A percentile compares a stretch with the other conserved stretches of the same genome.
These are phyloP conservation scores for Astropecten irregularis DNA, from an alignment of 53 echinoderm and acorn worm species.

Conservation along the genomic window DNA sequence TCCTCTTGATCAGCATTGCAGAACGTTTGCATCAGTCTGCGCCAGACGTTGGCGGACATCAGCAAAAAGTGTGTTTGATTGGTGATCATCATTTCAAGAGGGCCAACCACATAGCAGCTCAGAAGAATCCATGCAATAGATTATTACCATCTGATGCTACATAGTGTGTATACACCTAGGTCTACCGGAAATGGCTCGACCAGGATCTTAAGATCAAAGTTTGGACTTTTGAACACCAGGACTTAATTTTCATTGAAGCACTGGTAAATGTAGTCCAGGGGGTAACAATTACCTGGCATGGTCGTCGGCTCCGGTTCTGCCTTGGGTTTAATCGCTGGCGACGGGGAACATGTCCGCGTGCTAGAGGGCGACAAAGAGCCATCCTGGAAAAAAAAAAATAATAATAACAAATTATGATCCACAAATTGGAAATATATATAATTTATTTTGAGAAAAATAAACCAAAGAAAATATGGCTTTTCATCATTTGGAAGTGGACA, in stretches of 20 bases:
- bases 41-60: background rate
- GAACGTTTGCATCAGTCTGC: conserved; percentile 50
- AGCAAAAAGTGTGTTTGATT: conserved; percentile 33
- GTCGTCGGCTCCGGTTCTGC: conserved; percentile 31
- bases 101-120: no score
- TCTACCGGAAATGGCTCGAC: no score
- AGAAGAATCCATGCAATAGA: no score
- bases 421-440: background rate
- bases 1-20: conserved; percentile 76
- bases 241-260: no score
- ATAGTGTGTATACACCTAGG: no score
- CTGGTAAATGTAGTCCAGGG: no score
- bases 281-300: conserved; percentile 46
- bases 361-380: conserved; percentile 87
- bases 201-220: no score
- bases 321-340: conserved; percentile 47
- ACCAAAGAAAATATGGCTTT: background rate
- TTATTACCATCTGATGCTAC: no score
- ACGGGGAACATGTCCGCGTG: conserved; percentile 76
- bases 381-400: conserved; percentile 49
- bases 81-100: conserved; percentile 44
- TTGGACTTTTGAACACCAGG: no score
- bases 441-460: background rate
- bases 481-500: background rate
- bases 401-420: background rate